These are phyloP conservation scores for Anguilla megastoma DNA, from an alignment of 2,797 vertebrate species.

Conservation along the genomic window DNA sequence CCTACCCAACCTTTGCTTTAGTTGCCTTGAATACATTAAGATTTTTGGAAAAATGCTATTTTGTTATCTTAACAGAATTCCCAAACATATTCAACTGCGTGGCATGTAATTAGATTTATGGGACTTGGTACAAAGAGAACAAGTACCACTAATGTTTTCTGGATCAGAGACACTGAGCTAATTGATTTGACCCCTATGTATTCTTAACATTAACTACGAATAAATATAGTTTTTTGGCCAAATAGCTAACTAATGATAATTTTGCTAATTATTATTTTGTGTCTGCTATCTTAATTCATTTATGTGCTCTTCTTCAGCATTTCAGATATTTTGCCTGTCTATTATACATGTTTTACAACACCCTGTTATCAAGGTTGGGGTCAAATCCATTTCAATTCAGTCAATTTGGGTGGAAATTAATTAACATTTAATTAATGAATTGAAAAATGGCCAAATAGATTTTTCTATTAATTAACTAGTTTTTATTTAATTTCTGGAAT, in stretches of 20 bases:
- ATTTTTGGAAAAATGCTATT: background rate
- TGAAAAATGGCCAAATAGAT: background rate
- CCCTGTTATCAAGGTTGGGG: background rate
- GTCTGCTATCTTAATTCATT: background rate
- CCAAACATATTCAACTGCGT: background rate
- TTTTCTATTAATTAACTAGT: background rate
- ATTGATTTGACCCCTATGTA: background rate
- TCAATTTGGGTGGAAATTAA: too few relatives aligned
- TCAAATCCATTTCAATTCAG: background rate
- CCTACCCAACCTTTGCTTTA: conserved; percentile 5
- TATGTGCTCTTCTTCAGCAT: background rate
- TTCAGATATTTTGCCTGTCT: background rate
- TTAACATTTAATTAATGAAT: background rate
- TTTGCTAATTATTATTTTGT: background rate
- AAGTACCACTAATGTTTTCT: background rate
- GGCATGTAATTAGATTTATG: background rate
- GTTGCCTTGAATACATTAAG: background rate
- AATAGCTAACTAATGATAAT: background rate
- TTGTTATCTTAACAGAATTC: background rate
- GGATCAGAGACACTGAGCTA: background rate
- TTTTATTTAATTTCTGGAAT: background rate
- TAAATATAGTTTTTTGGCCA: background rate
- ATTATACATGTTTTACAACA: background rate
- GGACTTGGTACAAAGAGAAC: background rate
- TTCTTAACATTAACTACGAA: background rate